Evolutionary conservation across 2,113 vertebrate species (phyloP).

Genomic region (Oophaga pumilio): DNA sequence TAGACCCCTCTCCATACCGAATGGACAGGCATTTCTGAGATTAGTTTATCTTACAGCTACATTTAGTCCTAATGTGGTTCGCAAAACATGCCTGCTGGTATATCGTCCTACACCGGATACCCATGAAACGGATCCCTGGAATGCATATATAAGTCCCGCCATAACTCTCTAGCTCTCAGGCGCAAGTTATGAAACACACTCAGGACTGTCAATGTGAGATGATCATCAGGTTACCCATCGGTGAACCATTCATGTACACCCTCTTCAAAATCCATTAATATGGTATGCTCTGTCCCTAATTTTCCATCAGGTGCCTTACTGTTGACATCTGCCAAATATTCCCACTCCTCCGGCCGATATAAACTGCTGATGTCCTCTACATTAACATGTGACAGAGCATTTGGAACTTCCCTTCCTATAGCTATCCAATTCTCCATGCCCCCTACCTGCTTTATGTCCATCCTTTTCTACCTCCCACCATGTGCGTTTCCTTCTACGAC

Average conservation of each 20-base stretch:
- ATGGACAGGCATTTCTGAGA: background rate
- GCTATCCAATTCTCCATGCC: background rate
- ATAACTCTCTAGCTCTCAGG: background rate
- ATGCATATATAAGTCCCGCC: background rate
- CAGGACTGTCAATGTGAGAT: background rate
- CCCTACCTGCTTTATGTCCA: background rate
- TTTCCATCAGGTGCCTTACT: background rate
- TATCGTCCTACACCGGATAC: constrained; percentile 12
- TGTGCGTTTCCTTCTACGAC: background rate
- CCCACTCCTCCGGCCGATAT: too few relatives aligned
- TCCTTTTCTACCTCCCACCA: background rate
- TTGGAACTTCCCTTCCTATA: background rate
- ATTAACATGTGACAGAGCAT: background rate
- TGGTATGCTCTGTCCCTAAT: background rate
- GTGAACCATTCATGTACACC: background rate
- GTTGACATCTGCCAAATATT: background rate
- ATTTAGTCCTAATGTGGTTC: background rate
- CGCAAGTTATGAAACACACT: background rate
- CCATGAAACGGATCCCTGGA: background rate
- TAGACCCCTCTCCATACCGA: background rate
- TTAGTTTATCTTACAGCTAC: background rate
- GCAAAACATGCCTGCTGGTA: constrained; percentile 12
- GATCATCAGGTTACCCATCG: background rate
- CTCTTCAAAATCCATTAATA: background rate
- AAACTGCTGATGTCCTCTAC: background rate